These are phyloP conservation scores for Pinna nobilis DNA, from an alignment of 1,140 invertebrate genomes.

Conservation along the genomic window DNA sequence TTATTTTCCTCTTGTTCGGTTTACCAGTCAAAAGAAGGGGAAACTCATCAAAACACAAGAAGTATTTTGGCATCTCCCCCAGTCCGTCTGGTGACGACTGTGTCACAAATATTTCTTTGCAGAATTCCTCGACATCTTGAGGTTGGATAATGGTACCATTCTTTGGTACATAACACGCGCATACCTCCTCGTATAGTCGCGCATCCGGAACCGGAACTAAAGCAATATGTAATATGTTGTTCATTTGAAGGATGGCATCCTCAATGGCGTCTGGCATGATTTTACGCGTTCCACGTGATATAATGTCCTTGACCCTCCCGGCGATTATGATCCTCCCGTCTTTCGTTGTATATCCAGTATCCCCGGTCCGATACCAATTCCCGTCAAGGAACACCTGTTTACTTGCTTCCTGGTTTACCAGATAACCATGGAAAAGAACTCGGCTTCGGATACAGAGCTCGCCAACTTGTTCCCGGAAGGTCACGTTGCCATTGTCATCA, in stretches of 20 bases:
- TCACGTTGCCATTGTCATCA: slow-evolving; percentile 23
- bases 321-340: slow-evolving; percentile 34
- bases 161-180: slow-evolving; percentile 6
- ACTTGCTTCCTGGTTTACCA: slow-evolving; percentile 32
- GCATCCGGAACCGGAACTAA: slow-evolving; percentile 24
- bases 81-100: slow-evolving; percentile 14
- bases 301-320: slow-evolving; percentile 41
- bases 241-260: slow-evolving; percentile 7
- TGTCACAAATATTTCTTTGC: not conserved
- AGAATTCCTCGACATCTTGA: slow-evolving; percentile 8
- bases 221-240: not conserved
- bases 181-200: slow-evolving; percentile 25
- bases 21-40: slow-evolving; percentile 20
- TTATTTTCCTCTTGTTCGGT: slow-evolving; percentile 14
- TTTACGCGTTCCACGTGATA: slow-evolving; percentile 27
- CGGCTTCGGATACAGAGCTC: slow-evolving; percentile 30
- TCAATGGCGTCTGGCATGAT: slow-evolving; percentile 23
- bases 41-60: slow-evolving; percentile 22
- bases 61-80: slow-evolving; percentile 26
- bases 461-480: slow-evolving; percentile 16
- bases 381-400: slow-evolving; percentile 19
- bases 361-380: slow-evolving; percentile 48
- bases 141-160: not conserved
- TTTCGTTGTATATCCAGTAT: slow-evolving; percentile 28
- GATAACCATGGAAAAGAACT: slow-evolving; percentile 32